Evolutionary conservation across 1,140 invertebrate species (phyloP), one percentile per base, ranked within the genome.

Genomic region (Cryptotermes secundus): DNA sequence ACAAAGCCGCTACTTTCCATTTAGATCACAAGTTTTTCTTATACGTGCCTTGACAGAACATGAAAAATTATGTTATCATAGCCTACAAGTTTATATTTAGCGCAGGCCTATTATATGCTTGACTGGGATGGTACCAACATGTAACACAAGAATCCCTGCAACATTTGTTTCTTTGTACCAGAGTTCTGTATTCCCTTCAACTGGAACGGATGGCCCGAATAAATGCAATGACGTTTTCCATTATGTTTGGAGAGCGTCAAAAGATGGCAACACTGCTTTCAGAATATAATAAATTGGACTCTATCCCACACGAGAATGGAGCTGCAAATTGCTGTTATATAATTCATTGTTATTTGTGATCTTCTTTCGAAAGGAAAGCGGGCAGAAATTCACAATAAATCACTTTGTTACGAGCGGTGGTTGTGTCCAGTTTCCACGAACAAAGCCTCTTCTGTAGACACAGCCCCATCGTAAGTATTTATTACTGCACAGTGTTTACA

Each of bases 291-390:
- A 72, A 72, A 72, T 72, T 72, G 59, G 26, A 72, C 59, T 72
- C 59, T 31, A 72, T 31, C 26, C n/a, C 59, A 72, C 59, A 49
- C 59, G 26, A 72, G 59, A 72, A 72, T 72, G n/a, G 59, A 3
- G 59, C 59, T 72, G 31, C 59, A 72, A 72, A 72, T 72, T 72
- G 59, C 59, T 72, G 59, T 31, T 72, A 72, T 72, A 72, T 72
- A 72, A 72, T 72, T 72, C 59, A 72, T 72, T 72, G 59, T 72
- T 72, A 31, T 72, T 72, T 72, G 59, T 26, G 59, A 72, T 72
- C 59, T 26, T 72, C 59, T 72, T 72, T 72, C 59, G 59, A 72
- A 31, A 31, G 10, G 59, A 72, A 72, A 10, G 59, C 59, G 26
- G 31, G 59, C 59, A 72, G 59, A 72, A 72, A 72, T 72, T 72